Conservation (phyloP, 2,113 vertebrate genomes). For the Xenopus laevis region DNA sequence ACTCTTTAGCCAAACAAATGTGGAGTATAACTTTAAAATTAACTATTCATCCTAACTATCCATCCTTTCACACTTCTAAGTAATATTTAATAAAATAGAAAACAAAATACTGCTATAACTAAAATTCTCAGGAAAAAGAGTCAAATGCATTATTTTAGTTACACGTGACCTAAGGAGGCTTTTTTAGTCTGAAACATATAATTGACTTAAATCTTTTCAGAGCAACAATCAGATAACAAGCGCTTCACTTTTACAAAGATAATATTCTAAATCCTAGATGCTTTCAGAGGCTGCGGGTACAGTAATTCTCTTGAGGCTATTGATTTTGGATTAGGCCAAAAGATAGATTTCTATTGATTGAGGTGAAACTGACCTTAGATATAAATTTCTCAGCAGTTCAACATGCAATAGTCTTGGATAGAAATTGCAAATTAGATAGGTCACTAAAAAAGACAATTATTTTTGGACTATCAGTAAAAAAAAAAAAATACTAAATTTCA, state of each 20-base stretch:
- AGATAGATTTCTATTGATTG: slow-evolving; percentile 60
- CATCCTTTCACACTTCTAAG: no score
- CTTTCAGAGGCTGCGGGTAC: slow-evolving; percentile 42
- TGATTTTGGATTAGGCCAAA: slow-evolving; percentile 62
- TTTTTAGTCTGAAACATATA: slow-evolving; percentile 19
- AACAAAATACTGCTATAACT: neutral
- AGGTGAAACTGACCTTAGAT: slow-evolving; percentile 56
- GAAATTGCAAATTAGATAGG: slow-evolving; percentile 53
- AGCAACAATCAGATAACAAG: slow-evolving; percentile 46
- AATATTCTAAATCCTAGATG: slow-evolving; percentile 51
- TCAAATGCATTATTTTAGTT: neutral
- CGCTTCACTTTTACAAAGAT: slow-evolving; percentile 50
- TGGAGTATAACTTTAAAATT: no score
- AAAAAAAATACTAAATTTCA: slow-evolving; percentile 15
- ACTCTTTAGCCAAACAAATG: no score
- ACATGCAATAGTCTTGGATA: slow-evolving; percentile 48
- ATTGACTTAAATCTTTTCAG: slow-evolving; percentile 37
- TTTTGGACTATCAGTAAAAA: slow-evolving; percentile 47
- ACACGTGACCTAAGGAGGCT: neutral
- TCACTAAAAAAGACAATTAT: slow-evolving; percentile 53
- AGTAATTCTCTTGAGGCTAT: slow-evolving; percentile 49
- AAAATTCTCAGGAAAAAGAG: neutral
- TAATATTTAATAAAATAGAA: neutral
- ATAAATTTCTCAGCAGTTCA: slow-evolving; percentile 55
- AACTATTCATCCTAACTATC: no score